Evolutionary conservation across 2,113 vertebrate genomes (phyloP), one percentile per base, ranked within the genome.

Genomic region (Pterophyllum scalare): DNA sequence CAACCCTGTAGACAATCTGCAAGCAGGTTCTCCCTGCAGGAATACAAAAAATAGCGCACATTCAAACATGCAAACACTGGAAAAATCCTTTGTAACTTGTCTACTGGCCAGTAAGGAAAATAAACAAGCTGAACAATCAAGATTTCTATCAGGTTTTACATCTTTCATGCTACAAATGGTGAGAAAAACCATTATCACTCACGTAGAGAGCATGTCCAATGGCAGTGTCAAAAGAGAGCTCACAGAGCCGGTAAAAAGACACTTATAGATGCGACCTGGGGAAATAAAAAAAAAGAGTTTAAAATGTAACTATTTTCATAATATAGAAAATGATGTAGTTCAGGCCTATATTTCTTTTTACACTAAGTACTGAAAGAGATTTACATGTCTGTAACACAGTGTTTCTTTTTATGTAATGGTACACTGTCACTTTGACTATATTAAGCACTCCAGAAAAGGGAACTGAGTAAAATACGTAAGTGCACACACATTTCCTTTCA

Each of bases 161-260:
- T 52, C 28, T 24, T 58, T 61, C 14, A 70, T 61, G 58, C 8
- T 58, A 49, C 33, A 22, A 22, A 8, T 61, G 22, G 22, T 59
- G 28, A 8, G 24, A 24, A 59, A 38, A 3, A 49, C 1, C 22
- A 17, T n/a, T 26, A 43, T 28, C 35, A 88, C 98, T 98, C 95
- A 99, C 98, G 98, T 99, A 62, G 98, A 99, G 74, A 99, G 95
- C 97, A 99, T 99, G 94, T 99, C 98, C 91, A 99, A 93, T 1
- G 98, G 98, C 95, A 99, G 97, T 40, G 98, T 99, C 96, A 99
- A 95, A 86, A 99, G 96, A 64, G 98, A 99, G 97, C 98, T 99
- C 96, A 99, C 98, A 89, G 98, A 99, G 96, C 98, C 98, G 85
- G 98, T 99, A 97, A 99, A 99, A 95, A 99, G 97, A 97, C 98